Evolutionary conservation across 2,113 vertebrate genomes (phyloP).

Genomic region (Alexandromys fortis): DNA sequence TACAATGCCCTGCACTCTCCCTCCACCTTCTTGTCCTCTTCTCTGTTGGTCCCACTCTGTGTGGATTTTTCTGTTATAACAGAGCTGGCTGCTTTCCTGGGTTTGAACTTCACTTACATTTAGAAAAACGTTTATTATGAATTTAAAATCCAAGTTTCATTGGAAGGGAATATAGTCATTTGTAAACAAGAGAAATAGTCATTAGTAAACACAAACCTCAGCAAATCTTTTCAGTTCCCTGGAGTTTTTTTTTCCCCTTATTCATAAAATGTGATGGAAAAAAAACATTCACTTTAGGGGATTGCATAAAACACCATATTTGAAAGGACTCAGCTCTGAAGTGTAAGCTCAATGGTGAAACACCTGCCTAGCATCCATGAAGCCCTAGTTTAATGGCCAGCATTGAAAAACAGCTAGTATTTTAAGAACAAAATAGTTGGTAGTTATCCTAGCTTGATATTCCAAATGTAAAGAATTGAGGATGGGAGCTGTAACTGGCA

Average conservation of each 20-base stretch:
- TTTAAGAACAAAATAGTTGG: background rate
- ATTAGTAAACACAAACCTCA: background rate
- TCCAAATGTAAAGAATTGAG: background rate
- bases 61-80: background rate
- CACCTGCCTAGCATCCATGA: background rate
- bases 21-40: background rate
- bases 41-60: background rate
- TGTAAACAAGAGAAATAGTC: background rate
- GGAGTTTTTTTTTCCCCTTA: background rate
- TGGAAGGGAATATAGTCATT: background rate
- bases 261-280: background rate
- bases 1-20: background rate
- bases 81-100: background rate
- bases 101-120: background rate
- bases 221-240: background rate
- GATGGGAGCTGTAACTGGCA: background rate
- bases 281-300: background rate
- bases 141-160: background rate
- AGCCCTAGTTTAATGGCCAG: background rate
- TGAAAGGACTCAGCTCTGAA: background rate
- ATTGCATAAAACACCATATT: constrained; percentile 24
- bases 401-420: background rate
- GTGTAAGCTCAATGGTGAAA: background rate
- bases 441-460: background rate
- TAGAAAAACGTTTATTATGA: background rate